phyloP scores from a whole-genome alignment of 2,113 vertebrate species.

The Cygnus buccinator region DNA sequence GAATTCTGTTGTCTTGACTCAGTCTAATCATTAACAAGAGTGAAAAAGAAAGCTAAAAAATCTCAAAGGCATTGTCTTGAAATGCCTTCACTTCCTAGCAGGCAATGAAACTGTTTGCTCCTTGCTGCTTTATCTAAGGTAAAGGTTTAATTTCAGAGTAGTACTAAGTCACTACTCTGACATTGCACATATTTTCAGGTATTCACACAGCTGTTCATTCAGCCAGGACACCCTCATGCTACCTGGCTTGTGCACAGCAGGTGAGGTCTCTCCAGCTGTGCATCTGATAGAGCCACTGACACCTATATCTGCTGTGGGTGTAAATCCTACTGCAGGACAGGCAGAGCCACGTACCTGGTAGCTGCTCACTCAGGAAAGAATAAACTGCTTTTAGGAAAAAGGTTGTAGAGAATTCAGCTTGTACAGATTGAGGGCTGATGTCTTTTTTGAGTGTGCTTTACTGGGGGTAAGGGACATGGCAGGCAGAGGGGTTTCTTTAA shows the following conservation, averaged over 20 bases:
- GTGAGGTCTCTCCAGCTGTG: not conserved
- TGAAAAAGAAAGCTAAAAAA: not conserved
- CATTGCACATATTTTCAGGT: rapidly evolving
- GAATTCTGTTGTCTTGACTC: not conserved
- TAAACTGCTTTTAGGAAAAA: not conserved
- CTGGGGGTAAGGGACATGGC: rapidly evolving
- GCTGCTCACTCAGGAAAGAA: not conserved
- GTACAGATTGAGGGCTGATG: not conserved
- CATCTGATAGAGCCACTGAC: not conserved
- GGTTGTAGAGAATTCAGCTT: not conserved
- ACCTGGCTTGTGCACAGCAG: not conserved
- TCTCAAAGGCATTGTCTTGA: not conserved
- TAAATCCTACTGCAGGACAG: not conserved
- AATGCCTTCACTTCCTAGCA: not conserved
- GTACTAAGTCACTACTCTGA: not conserved
- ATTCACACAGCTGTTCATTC: not conserved
- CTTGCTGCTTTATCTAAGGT: not conserved
- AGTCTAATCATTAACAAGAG: not conserved
- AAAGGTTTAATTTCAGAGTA: not conserved
- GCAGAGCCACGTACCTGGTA: not conserved
- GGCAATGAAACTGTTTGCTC: not conserved
- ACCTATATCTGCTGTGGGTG: not conserved
- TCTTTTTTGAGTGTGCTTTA: not conserved
- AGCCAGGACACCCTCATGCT: not conserved
- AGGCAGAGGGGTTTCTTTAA: not conserved